phyloP scores from a whole-genome alignment of 2,113 vertebrate genomes.

The Leptobrachium ailaonicum region DNA sequence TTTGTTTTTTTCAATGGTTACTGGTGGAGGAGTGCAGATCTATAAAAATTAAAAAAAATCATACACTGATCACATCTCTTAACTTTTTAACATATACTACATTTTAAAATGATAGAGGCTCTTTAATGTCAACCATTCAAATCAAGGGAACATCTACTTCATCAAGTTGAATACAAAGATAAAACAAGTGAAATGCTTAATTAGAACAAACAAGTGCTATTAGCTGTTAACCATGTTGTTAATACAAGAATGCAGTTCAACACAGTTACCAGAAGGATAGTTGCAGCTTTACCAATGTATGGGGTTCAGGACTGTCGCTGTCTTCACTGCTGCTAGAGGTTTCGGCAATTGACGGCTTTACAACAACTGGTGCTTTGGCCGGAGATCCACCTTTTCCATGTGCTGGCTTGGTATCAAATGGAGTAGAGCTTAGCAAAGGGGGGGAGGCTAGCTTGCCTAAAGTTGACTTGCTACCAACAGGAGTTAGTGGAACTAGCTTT shows the following conservation, averaged over 20 bases:
- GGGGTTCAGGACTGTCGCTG: conserved; percentile 27
- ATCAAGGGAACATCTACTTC: too few relatives aligned
- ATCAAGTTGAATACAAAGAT: too few relatives aligned
- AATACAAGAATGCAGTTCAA: too few relatives aligned
- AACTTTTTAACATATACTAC: too few relatives aligned
- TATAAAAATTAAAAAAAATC: neutral
- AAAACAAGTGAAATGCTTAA: too few relatives aligned
- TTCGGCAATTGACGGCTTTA: neutral
- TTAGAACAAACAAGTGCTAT: too few relatives aligned
- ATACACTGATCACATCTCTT: too few relatives aligned
- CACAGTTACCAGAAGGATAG: too few relatives aligned
- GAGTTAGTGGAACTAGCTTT: neutral
- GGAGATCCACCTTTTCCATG: conserved; percentile 21
- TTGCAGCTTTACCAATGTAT: neutral
- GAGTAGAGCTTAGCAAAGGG: neutral
- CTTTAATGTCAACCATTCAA: too few relatives aligned
- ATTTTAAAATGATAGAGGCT: too few relatives aligned
- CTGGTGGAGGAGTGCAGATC: neutral
- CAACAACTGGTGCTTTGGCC: neutral
- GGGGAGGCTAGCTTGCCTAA: neutral
- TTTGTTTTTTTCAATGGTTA: neutral
- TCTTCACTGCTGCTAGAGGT: conserved; percentile 49
- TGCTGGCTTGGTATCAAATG: neutral
- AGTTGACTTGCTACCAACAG: neutral
- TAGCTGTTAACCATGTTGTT: too few relatives aligned